These are phyloP conservation scores for Pachliopta kotzebuea DNA, from an alignment of 2,888 invertebrate species.

Conservation along the genomic window DNA sequence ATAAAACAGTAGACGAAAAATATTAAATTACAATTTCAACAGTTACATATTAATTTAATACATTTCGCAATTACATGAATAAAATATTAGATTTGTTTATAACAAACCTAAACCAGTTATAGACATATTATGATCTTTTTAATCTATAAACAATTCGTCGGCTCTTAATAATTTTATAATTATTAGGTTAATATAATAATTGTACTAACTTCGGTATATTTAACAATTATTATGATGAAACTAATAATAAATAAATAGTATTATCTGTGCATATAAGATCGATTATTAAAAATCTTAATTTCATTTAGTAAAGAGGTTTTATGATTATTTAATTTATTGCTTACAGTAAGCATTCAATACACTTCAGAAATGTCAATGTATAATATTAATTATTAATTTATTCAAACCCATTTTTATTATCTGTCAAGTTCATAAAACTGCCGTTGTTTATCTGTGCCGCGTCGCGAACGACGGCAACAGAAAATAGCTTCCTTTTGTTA, in stretches of 20 bases:
- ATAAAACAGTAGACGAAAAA: no score
- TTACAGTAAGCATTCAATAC: background rate
- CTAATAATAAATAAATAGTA: background rate
- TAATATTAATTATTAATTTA: slow-evolving; percentile 58
- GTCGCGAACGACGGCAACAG: slow-evolving; percentile 34
- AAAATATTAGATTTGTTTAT: no score
- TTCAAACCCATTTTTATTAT: slow-evolving; percentile 76
- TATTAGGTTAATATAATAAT: no score
- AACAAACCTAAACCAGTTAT: no score
- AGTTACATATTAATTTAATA: no score
- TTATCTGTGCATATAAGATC: background rate
- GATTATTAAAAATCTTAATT: background rate
- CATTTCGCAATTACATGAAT: no score
- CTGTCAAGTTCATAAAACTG: slow-evolving; percentile 63
- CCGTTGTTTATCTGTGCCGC: slow-evolving; percentile 55
- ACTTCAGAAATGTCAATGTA: slow-evolving; percentile 17
- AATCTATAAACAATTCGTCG: no score
- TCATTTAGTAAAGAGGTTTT: background rate
- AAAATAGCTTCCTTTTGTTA: slow-evolving; percentile 49
- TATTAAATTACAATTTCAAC: no score
- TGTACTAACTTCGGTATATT: no score
- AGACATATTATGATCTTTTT: no score
- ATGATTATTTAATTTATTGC: background rate
- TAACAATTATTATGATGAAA: background rate
- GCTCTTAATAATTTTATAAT: no score